A percentile compares a stretch with the other conserved stretches of the same genome.
These are phyloP conservation scores for Allygus modestus DNA, from an alignment of 2,888 invertebrate species.

Conservation along the genomic window DNA sequence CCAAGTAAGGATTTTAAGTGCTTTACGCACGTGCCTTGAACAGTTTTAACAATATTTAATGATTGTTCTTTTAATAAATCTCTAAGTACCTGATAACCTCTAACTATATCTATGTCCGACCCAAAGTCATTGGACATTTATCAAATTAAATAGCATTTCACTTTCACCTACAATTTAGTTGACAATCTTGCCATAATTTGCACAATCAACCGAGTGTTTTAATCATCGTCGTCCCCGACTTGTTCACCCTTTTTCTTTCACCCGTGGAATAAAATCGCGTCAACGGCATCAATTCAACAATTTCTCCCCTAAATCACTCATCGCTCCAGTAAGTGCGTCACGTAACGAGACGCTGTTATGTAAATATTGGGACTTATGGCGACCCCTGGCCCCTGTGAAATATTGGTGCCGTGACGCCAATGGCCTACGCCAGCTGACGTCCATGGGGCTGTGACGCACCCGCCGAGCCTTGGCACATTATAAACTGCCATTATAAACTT, in stretches of 20 bases:
- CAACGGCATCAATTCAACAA: background rate
- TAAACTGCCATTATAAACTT: background rate
- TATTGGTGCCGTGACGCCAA: background rate
- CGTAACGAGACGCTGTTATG: background rate
- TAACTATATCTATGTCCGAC: too few relatives aligned
- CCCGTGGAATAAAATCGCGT: background rate
- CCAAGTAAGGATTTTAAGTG: too few relatives aligned
- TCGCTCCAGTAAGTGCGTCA: background rate
- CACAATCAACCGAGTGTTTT: too few relatives aligned
- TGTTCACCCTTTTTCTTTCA: background rate
- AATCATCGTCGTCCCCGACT: background rate
- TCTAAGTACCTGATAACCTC: too few relatives aligned
- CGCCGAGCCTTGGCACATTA: background rate
- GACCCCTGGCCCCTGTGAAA: slow-evolving; percentile 1
- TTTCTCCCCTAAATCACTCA: slow-evolving; percentile 15
- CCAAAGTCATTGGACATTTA: too few relatives aligned
- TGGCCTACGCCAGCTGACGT: background rate
- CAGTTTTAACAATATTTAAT: too few relatives aligned
- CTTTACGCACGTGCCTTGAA: too few relatives aligned
- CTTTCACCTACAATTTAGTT: too few relatives aligned
- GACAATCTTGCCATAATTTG: too few relatives aligned
- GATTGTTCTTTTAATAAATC: too few relatives aligned
- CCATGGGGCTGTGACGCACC: background rate
- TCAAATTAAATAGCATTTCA: too few relatives aligned
- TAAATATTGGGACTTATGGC: slow-evolving; percentile 3